Percentiles rank a stretch among this genome's conserved stretches.
Conservation (phyloP, 2,113 vertebrate species). For the Dasyornis broadbenti region DNA sequence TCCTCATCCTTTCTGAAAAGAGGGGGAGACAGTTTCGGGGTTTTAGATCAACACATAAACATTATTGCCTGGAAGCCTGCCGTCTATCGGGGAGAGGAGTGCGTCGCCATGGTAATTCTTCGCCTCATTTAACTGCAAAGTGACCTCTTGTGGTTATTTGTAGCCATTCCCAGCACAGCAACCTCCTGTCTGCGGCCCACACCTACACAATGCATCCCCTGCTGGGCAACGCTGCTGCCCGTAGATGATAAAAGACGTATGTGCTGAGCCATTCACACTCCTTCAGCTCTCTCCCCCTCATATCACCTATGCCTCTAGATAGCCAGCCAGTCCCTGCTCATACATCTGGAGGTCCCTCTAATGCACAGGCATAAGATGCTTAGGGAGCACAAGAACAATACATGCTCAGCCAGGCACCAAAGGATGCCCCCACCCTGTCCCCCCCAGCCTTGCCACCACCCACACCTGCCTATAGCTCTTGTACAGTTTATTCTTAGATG, state of each 20-base stretch:
- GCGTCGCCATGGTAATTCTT: constrained; percentile 64
- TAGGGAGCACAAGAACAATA: background rate
- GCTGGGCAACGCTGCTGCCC: background rate
- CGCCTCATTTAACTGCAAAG: constrained; percentile 60
- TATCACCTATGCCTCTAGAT: background rate
- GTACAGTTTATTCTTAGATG: background rate
- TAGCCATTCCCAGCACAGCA: background rate
- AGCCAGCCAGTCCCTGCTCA: background rate
- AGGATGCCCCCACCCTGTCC: background rate
- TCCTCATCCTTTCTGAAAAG: background rate
- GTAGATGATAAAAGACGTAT: rapidly evolving
- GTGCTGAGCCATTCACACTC: background rate
- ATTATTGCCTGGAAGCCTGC: constrained; percentile 10
- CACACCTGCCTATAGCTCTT: background rate
- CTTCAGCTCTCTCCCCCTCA: background rate
- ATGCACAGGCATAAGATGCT: background rate
- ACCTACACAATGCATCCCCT: background rate
- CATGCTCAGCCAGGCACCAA: background rate
- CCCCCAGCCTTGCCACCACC: background rate
- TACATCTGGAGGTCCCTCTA: background rate
- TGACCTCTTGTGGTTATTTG: constrained; percentile 25
- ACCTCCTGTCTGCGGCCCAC: background rate
- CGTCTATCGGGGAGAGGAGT: constrained; percentile 49
- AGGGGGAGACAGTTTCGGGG: background rate
- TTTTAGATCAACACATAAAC: constrained; percentile 12